Base-by-base conservation (phyloP, 2,888 invertebrate genomes). In the Leucoma salicis region DNA sequence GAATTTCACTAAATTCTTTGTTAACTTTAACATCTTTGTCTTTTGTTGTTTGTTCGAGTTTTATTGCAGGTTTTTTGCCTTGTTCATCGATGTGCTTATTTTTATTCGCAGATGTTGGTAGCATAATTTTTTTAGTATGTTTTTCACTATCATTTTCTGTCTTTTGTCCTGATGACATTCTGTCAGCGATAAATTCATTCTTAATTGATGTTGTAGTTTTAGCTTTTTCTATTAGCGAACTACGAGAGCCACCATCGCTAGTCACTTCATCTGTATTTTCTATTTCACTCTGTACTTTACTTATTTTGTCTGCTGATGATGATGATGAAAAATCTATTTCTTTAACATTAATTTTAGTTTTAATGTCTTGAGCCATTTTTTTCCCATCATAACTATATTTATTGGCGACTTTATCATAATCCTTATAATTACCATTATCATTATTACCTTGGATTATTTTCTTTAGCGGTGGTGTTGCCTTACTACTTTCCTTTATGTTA, bases 31-130 rank as follows among this genome's bases (percentile, higher is more conserved):
- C 31, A 35, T 57, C 21, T 41, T 49, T 53, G 5, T 44, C 61
- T 21, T 43, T 52, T 63, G 18, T 46, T 54, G n/a, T n/a, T 3
- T 3, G 14, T 11, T 14, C 61, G 54, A 10, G 8, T 3, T 10
- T 56, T 58, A 47, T 54, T 63, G 11, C 59, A 28, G 33, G 8
- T 45, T 47, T 57, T 12, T 16, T 13, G 35, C 36, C 53, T 0
- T 25, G 13, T 14, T 44, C 42, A 13, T 1, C 35, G 1, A 33
- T 37, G 14, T 10, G 21, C 27, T 33, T 18, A 11, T n/a, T n/a
- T n/a, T n/a, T n/a, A n/a, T n/a, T n/a, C n/a, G n/a, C n/a, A n/a
- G n/a, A n/a, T 25, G 11, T n/a, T 8, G 18, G n/a, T n/a, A n/a
- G n/a, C n/a, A 0, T 10, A 11, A 14, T 13, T 38, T 35, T 24